Conservation (phyloP, 2,113 vertebrate species). For the Megalops atlanticus region DNA sequence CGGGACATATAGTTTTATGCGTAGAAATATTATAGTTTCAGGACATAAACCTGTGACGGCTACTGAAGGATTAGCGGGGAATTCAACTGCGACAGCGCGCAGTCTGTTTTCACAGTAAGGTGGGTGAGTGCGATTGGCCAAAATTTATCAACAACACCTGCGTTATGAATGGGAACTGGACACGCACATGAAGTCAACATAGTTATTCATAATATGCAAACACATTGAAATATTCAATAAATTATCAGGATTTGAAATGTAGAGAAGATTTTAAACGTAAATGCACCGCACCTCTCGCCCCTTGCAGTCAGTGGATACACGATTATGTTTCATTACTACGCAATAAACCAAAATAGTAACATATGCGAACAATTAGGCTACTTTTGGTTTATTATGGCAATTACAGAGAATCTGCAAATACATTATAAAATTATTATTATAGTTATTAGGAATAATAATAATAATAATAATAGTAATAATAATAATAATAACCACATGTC, state of each 20-base stretch:
- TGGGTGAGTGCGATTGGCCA: no score
- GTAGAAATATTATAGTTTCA: constrained; percentile 39
- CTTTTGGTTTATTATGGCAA: background rate
- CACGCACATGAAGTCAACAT: background rate
- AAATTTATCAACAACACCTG: background rate
- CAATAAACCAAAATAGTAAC: background rate
- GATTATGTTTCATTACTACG: no score
- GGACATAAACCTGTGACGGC: constrained; percentile 34
- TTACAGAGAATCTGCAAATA: no score
- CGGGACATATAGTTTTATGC: constrained; percentile 9
- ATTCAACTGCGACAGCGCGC: no score
- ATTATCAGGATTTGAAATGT: no score
- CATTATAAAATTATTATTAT: constrained; percentile 10
- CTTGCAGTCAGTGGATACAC: no score
- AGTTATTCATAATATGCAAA: no score
- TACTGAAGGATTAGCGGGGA: constrained; percentile 33
- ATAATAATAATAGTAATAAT: constrained; percentile 30
- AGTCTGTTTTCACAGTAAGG: no score
- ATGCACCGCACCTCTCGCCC: no score
- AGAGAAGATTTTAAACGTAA: no score
- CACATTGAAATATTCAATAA: no score
- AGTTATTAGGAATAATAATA: constrained; percentile 19
- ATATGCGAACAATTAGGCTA: background rate
- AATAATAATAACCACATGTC: background rate
- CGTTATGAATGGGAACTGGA: no score